Percentiles rank a stretch among this genome's conserved stretches.
Conservation (phyloP, 2,888 invertebrate genomes). For the Gandaritis pyraliata region DNA sequence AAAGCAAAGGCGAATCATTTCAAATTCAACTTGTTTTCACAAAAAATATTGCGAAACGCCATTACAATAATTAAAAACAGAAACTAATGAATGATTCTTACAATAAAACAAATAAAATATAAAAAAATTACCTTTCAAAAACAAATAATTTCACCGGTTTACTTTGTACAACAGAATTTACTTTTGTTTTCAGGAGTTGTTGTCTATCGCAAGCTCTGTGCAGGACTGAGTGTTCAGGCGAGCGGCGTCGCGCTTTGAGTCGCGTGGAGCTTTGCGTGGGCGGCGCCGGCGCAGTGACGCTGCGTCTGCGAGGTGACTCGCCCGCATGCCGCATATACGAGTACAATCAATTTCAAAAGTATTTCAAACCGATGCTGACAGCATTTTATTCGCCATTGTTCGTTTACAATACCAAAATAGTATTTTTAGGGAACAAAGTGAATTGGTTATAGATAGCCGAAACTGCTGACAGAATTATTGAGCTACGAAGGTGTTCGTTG, state of each 20-base stretch:
- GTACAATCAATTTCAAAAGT: constrained; percentile 37
- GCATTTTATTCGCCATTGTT: constrained; percentile 10
- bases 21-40: too few relatives aligned
- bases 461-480: too few relatives aligned
- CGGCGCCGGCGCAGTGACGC: constrained; percentile 47
- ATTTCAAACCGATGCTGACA: constrained; percentile 26
- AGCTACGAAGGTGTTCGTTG: too few relatives aligned
- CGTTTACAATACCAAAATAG: not conserved
- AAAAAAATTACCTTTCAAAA: constrained; percentile 48
- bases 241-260: constrained; percentile 65
- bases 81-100: too few relatives aligned
- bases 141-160: constrained; percentile 43
- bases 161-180: constrained; percentile 37
- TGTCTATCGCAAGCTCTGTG: constrained; percentile 67
- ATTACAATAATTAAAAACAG: too few relatives aligned
- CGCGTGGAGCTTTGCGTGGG: constrained; percentile 71
- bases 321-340: constrained; percentile 54
- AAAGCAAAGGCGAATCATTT: too few relatives aligned
- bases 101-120: constrained; percentile 5
- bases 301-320: constrained; percentile 63
- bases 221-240: constrained; percentile 65
- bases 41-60: too few relatives aligned
- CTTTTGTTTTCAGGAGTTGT: constrained; percentile 55
- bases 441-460: too few relatives aligned
- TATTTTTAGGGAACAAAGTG: not conserved